Evolutionary conservation across 2,888 invertebrate species (phyloP).

Genomic region (Lasiommata megera): DNA sequence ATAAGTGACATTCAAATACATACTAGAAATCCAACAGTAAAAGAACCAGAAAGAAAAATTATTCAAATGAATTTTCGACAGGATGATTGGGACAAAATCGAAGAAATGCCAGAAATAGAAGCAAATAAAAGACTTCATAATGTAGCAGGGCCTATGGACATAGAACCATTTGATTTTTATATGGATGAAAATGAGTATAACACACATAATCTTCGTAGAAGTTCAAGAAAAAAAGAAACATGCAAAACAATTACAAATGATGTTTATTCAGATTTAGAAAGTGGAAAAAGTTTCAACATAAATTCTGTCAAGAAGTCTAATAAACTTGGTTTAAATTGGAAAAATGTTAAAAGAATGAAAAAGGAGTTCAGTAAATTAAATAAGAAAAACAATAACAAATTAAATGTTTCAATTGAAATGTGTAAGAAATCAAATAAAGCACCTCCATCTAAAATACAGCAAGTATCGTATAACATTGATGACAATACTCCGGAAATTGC

Average conservation of each 20-base stretch:
- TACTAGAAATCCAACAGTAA: constrained; percentile 40
- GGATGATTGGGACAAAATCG: constrained; percentile 74
- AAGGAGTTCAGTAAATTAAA: constrained; percentile 70
- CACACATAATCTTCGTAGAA: constrained; percentile 57
- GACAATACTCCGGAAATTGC: constrained; percentile 49
- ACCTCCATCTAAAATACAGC: constrained; percentile 1
- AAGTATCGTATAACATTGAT: constrained; percentile 34
- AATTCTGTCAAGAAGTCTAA: constrained; percentile 43
- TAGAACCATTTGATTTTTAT: constrained; percentile 46
- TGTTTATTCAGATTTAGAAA: constrained; percentile 42
- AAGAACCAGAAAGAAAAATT: constrained; percentile 42
- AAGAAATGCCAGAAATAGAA: constrained; percentile 54
- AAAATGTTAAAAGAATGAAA: constrained; percentile 70
- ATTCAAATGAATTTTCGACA: constrained; percentile 49
- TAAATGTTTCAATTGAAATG: constrained; percentile 74
- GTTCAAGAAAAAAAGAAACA: constrained; percentile 57
- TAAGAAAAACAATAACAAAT: constrained; percentile 61
- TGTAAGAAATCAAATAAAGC: constrained; percentile 54
- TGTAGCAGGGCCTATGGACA: constrained; percentile 51
- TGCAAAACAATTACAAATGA: constrained; percentile 39
- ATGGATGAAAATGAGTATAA: constrained; percentile 55
- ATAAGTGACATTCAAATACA: constrained; percentile 59
- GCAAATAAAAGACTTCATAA: constrained; percentile 48
- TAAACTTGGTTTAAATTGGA: constrained; percentile 61
- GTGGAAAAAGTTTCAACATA: constrained; percentile 40